Evolutionary conservation across 2,113 vertebrate genomes (phyloP).

Genomic region (Prolemur simus): DNA sequence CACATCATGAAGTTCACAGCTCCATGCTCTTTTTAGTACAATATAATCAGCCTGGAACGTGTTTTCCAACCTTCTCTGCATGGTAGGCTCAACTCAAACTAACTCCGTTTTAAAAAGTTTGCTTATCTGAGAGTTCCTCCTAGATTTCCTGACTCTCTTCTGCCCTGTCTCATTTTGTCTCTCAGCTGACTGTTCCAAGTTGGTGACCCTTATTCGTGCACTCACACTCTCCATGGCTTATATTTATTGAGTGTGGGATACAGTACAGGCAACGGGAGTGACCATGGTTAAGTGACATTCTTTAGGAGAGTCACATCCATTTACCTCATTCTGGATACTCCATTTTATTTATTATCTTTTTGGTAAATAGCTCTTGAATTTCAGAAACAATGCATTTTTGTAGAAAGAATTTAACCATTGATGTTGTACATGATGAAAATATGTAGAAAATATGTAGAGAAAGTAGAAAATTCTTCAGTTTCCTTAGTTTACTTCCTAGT

Average conservation of each 20-base stretch:
- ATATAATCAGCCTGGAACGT: not conserved
- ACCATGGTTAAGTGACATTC: not conserved
- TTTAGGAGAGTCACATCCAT: not conserved
- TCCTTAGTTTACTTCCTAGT: not conserved
- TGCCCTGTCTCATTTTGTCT: not conserved
- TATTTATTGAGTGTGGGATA: not conserved
- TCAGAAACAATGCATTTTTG: not conserved
- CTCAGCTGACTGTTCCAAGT: not conserved
- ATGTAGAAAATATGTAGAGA: not conserved
- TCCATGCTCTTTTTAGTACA: constrained; percentile 24
- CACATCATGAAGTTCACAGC: not conserved
- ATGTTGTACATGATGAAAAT: not conserved
- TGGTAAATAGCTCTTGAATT: not conserved
- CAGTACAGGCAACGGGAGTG: accelerated
- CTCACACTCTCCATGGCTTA: not conserved
- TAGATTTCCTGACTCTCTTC: not conserved
- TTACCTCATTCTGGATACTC: not conserved
- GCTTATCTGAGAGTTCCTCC: not conserved
- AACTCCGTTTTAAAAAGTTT: not conserved
- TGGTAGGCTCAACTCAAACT: not conserved
- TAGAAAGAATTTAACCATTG: not conserved
- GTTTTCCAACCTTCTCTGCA: not conserved
- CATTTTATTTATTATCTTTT: not conserved
- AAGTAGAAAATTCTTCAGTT: not conserved
- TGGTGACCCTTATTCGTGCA: not conserved